Conservation (phyloP, 64 coral and sea anemone species). For the Pocillopora verrucosa region DNA sequence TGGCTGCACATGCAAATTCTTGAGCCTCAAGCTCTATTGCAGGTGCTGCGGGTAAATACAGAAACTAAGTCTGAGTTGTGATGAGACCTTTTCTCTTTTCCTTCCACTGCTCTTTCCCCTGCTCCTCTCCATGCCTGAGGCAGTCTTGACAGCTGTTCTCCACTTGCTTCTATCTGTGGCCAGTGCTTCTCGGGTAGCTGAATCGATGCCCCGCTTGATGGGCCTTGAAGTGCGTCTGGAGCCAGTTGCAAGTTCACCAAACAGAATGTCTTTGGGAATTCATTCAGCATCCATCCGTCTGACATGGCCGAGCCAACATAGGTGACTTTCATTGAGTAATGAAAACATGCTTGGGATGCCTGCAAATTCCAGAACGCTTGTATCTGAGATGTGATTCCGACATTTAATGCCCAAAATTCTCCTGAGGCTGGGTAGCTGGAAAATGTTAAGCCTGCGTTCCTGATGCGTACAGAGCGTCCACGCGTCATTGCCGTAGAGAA, state of each 20-base stretch:
- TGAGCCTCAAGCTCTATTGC: no score
- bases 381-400: background rate
- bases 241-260: background rate
- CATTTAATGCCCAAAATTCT: slow-evolving; percentile 5
- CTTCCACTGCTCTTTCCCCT: no score
- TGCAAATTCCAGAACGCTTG: background rate
- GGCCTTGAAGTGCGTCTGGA: background rate
- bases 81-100: no score
- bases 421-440: slow-evolving; percentile 7
- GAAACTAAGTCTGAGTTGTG: no score
- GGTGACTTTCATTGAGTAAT: background rate
- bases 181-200: background rate
- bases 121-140: background rate
- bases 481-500: slow-evolving; percentile 40
- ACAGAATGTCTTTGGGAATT: background rate
- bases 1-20: no score
- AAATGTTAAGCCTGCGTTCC: slow-evolving; percentile 4
- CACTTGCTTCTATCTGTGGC: background rate
- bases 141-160: background rate
- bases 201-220: background rate
- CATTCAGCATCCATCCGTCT: background rate
- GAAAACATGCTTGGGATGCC: background rate
- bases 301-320: background rate
- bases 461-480: background rate
- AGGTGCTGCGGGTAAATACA: no score